Evolutionary conservation across 2,113 vertebrate species (phyloP), one percentile per base, ranked within the genome.

Genomic region (Tachysurus fulvidraco): DNA sequence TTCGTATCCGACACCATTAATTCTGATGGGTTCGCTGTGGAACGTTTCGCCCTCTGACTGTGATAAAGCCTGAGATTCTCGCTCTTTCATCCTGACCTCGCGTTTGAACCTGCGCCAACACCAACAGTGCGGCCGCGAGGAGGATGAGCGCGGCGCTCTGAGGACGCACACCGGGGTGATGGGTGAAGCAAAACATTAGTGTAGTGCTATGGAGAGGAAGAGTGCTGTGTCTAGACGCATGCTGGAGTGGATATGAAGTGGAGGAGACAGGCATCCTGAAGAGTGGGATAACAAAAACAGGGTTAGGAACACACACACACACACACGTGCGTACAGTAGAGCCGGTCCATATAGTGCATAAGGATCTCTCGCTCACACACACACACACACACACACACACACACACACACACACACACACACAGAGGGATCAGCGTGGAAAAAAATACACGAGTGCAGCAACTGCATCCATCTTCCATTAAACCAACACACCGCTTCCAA

Each of bases 171-270:
- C 85, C 52, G 23, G 59, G 87, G 89, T 87, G 88, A 87, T 60
- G 69, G 88, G 87, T 83, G 87, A 55, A 81, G 85, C 71, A 88
- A 89, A 88, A 90, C 81, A 90, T 87, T 89, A 89, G 83, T n/a
- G 8, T 74, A 89, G 41, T 16, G 16, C 85, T 81, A 57, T 36
- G 82, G 77, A 16, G 67, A 74, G 79, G 23, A 65, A 30, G 81
- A 69, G 73, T 12, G 10, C 44, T 25, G 30, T 36, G 81, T 83
- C 81, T 83, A 83, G 81, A 83, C 76, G 44, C 62, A 73, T 80
- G 76, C 55, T 54, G 44, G 62, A 85, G 19, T 52, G 74, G 41
- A 79, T 46, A 36, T 80, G 83, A 83, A 76, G 65, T 73, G 85
- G 25, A 59, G 65, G 65, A 57, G 54, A 30, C 81, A 46, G 73